phyloP scores from a whole-genome alignment of 2,888 invertebrate genomes.

The Fragum fragum region DNA sequence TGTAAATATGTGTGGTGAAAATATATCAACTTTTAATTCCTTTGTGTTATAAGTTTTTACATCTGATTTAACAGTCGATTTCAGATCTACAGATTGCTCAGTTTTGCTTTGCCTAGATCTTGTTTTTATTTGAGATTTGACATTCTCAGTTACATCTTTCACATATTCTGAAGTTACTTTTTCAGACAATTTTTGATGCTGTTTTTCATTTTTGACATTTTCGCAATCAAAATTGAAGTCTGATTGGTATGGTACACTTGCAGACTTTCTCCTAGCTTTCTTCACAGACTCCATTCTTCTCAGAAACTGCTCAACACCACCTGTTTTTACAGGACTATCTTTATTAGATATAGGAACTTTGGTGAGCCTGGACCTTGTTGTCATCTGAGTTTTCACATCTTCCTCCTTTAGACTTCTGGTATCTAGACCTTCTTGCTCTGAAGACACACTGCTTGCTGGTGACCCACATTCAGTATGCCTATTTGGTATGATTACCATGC shows the following conservation, averaged over 20 bases:
- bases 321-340: not conserved
- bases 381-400: not conserved
- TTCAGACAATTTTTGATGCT: not conserved
- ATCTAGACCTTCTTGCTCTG: too few relatives aligned
- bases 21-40: not conserved
- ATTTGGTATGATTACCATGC: too few relatives aligned
- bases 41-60: conserved; percentile 2
- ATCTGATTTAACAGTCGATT: not conserved
- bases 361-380: too few relatives aligned
- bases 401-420: not conserved
- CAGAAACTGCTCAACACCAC: conserved; percentile 43
- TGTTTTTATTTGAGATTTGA: not conserved
- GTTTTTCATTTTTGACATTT: not conserved
- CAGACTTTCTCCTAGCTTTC: conserved; percentile 36
- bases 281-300: conserved; percentile 50
- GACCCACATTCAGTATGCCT: too few relatives aligned
- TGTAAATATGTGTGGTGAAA: conserved; percentile 30
- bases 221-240: conserved; percentile 59
- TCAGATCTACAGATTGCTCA: not conserved
- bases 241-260: conserved; percentile 43
- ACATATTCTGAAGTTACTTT: not conserved
- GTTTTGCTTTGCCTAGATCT: conserved; percentile 8
- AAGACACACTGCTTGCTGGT: too few relatives aligned
- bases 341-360: too few relatives aligned
- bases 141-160: not conserved